Evolutionary conservation across 1,140 invertebrate genomes (phyloP).

Genomic region (Pentalonia nigronervosa): DNA sequence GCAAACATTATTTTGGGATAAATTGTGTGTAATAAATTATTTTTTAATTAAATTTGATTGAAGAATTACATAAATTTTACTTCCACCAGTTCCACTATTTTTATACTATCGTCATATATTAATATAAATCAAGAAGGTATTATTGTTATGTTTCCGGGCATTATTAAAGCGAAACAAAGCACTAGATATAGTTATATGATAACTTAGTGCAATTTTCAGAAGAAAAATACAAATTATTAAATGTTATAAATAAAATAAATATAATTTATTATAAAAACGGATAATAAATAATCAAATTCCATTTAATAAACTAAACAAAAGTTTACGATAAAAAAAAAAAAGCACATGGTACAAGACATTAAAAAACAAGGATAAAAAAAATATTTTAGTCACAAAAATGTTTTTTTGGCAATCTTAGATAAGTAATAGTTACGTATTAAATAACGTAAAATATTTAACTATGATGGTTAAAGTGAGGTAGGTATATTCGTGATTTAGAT

Average conservation of each 20-base stretch:
- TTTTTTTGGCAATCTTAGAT: not conserved
- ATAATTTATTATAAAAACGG: not conserved
- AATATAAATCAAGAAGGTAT: not conserved
- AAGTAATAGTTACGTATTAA: too few species aligned
- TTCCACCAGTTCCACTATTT: not conserved
- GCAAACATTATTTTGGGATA: not conserved
- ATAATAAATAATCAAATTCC: not conserved
- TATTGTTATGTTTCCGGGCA: not conserved
- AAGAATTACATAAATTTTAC: not conserved
- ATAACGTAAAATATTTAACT: too few species aligned
- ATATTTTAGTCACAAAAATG: not conserved
- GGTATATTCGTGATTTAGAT: too few species aligned
- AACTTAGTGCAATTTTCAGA: not conserved
- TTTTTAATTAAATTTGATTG: not conserved
- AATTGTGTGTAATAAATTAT: not conserved
- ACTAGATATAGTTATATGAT: too few species aligned
- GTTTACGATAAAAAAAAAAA: not conserved
- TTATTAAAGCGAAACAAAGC: not conserved
- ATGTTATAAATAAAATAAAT: not conserved
- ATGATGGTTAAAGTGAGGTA: too few species aligned
- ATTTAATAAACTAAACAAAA: not conserved
- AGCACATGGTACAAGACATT: not conserved
- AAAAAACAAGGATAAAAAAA: not conserved
- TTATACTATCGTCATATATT: not conserved
- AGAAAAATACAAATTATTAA: not conserved